These are phyloP conservation scores for Aurelia coerulea DNA, from an alignment of 30 jellyfish, hydroid and myxozoan species.

Conservation along the genomic window DNA sequence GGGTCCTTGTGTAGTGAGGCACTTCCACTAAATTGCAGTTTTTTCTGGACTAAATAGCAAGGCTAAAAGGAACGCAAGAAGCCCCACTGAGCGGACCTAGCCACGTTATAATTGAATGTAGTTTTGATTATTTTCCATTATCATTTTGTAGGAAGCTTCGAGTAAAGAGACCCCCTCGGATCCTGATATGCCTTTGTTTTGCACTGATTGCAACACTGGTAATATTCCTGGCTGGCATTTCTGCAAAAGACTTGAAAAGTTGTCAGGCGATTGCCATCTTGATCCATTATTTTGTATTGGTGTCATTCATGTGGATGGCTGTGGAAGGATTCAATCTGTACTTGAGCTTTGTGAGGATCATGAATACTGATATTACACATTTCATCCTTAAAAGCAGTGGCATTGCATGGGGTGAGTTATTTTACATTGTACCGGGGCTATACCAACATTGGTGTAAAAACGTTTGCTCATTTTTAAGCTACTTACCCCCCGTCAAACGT, in stretches of 20 bases:
- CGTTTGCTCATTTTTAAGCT: too few species aligned
- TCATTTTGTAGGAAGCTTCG: slow-evolving; percentile 65
- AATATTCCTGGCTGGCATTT: slow-evolving; percentile 72
- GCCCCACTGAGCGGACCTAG: too few species aligned
- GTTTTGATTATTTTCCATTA: too few species aligned
- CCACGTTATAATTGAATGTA: too few species aligned
- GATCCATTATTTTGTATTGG: slow-evolving; percentile 84
- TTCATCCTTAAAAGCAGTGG: slow-evolving; percentile 63
- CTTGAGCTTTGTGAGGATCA: slow-evolving; percentile 75
- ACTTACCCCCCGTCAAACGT: too few species aligned
- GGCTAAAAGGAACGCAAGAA: too few species aligned
- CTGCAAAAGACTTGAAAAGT: slow-evolving; percentile 66
- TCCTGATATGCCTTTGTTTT: slow-evolving; percentile 73
- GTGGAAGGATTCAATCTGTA: slow-evolving; percentile 90
- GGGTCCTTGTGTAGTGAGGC: too few species aligned
- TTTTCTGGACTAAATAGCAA: too few species aligned
- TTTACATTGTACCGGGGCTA: not conserved
- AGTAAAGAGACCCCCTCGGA: slow-evolving; percentile 80
- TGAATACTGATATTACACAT: slow-evolving; percentile 14
- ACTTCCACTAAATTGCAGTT: too few species aligned
- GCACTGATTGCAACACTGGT: slow-evolving; percentile 63
- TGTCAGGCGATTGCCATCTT: slow-evolving; percentile 80
- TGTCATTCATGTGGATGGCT: slow-evolving; percentile 88
- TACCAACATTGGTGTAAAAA: too few species aligned
- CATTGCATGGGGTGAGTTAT: slow-evolving; percentile 92